Base-by-base conservation (phyloP, 2,113 vertebrate genomes). In the Grammomys dolichurus region DNA sequence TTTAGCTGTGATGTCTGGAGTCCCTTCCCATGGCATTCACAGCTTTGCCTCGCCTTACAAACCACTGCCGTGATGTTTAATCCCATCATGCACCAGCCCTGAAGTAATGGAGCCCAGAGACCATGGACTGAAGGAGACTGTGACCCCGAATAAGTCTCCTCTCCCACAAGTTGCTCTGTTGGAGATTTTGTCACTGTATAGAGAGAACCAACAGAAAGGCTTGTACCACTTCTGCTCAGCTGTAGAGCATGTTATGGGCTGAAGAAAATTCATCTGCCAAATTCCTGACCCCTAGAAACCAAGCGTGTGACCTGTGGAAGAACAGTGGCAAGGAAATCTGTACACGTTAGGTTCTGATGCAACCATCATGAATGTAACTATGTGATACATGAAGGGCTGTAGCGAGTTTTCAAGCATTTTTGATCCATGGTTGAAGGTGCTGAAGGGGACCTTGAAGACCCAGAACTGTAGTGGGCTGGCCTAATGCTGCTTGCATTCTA, bases 1-100 rank as follows among this genome's bases (percentile, higher is more conserved):
- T 26, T 16, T 1, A 14, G 36, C 58, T 36, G 17, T 48, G 33
- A 5, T 31, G 58, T 60, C 11, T 84, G 58, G n/a, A 40, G 17
- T 20, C 24, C 4, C 7, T 5, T 20, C 17, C 43, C 13, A 3
- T 1, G 43, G 3, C 43, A 2, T 26, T 56, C 7, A 10, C 0
- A 51, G 31, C 8, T 22, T 46, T 48, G 43, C 9, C 9, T 31
- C 60, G 33, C 9, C 43, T 67, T 63, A 48, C 9, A 20, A 4
- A 48, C 58, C n/a, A 60, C 28, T 19, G 0, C 2, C 9, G 46
- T 48, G 28, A 17, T 67, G 9, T 67, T 22, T 28, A 67, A 48
- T 86, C 63, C 60, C 43, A 36, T 46, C 60, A 86, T 86, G 60
- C 40, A 86, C 43, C 63, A 67, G 60, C 10, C 28, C 28, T 12